A percentile compares a stretch with the other conserved stretches of the same genome.
Evolutionary conservation across 2,888 invertebrate genomes (phyloP).

Genomic region (Ochlodes sylvanus): DNA sequence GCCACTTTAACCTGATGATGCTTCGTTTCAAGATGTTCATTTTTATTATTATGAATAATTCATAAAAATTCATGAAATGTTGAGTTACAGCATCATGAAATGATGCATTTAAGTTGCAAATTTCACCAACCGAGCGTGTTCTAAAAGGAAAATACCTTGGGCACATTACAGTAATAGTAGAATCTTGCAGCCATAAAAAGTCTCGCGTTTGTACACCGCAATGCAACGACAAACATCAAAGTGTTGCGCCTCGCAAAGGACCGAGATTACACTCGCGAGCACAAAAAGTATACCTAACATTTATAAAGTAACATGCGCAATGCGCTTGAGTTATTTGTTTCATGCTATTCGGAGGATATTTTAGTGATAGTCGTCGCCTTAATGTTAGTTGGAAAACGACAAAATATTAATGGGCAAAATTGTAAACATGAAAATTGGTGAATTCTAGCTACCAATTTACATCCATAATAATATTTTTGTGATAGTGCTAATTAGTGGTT

Average conservation of each 20-base stretch:
- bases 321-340: background rate
- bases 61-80: too few species aligned
- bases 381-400: too few species aligned
- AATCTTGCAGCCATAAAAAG: slow-evolving; percentile 21
- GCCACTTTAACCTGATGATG: too few species aligned
- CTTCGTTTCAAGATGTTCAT: too few species aligned
- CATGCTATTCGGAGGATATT: too few species aligned
- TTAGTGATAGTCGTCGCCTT: too few species aligned
- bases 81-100: background rate
- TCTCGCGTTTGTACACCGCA: slow-evolving; percentile 27
- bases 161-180: slow-evolving; percentile 19
- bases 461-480: too few species aligned
- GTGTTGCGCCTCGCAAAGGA: slow-evolving; percentile 25
- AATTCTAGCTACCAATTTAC: too few species aligned
- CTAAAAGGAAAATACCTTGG: slow-evolving; percentile 7
- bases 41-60: too few species aligned
- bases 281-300: slow-evolving; percentile 6
- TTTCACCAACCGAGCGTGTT: background rate
- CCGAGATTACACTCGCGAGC: slow-evolving; percentile 12
- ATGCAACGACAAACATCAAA: slow-evolving; percentile 34
- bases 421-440: too few species aligned
- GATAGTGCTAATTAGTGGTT: too few species aligned
- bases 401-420: too few species aligned
- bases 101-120: background rate
- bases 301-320: background rate